Evolutionary conservation across 2,113 vertebrate genomes (phyloP), one percentile per base, ranked within the genome.

Genomic region (Syngnathoides biaculeatus): DNA sequence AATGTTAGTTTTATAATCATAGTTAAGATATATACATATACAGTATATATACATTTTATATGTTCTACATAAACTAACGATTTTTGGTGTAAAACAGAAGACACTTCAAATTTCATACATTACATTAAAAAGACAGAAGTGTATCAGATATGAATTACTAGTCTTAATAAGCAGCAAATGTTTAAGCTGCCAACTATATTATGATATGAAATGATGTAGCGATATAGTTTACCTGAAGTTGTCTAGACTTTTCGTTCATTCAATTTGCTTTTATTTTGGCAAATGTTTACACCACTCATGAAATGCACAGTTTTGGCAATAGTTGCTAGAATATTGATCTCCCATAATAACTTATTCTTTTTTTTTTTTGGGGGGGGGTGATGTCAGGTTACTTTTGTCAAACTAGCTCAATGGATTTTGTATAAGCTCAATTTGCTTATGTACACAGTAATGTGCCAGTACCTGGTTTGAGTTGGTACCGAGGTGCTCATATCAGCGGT

Each of bases 401-500:
- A 12, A 26, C 12, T 24, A 19, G 4, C 26, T 3, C 35, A 39
- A 58, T 58, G 26, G 9, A 26, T 19, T 39, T 58, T 39, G 57
- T 22, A 5, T 26, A 30, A 30, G 26, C 55, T 30, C 7, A 8
- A 17, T 48, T 55, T 2, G 5, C 30, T 56, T 7, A 12, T 14
- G 24, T 14, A 3, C 26, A 9, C 8, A 13, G 26, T 30, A 15
- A 8, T 13, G 59, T 40, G 40, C 8, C 11, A n/a, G 5, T 65
- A 53, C 64, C 47, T 65, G 30, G 47, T 43, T 26, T 43, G 38
- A 56, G 67, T 20, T 2, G 71, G 42, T 59, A 66, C 73, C 55
- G 55, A 47, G 72, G 78, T 67, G 45, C 77, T 85, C 64, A 50
- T 86, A 82, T 90, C 86, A 65, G 24, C 72, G 81, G 74, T 71